Percentiles rank a stretch among this genome's conserved stretches.
Evolutionary conservation across 1,140 invertebrate species (phyloP).

Genomic region (Metaphire vulgaris): DNA sequence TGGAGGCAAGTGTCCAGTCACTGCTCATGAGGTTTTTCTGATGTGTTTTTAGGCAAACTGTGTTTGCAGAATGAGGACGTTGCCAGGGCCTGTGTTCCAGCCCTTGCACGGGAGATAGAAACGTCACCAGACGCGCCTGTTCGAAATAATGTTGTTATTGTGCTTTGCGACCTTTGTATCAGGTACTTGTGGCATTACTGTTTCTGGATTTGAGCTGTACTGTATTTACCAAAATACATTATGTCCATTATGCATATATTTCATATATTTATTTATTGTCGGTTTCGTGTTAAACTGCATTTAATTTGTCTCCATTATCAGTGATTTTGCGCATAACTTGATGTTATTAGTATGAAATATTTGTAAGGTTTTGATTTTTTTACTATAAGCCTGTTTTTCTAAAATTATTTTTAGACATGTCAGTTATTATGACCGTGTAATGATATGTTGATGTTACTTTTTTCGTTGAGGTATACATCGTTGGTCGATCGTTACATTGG

Average conservation of each 20-base stretch:
- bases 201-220: not conserved
- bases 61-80: constrained; percentile 56
- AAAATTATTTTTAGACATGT: too few relatives aligned
- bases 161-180: constrained; percentile 60
- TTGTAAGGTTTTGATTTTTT: too few relatives aligned
- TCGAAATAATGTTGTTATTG: constrained; percentile 60
- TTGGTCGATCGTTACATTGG: constrained; percentile 59
- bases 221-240: not conserved
- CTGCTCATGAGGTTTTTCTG: too few relatives aligned
- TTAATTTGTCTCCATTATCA: too few relatives aligned
- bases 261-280: not conserved
- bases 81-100: constrained; percentile 55
- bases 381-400: too few relatives aligned
- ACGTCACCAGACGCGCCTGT: constrained; percentile 51
- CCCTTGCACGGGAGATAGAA: constrained; percentile 54
- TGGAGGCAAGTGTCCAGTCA: too few relatives aligned
- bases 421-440: too few relatives aligned
- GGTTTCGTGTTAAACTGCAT: not conserved
- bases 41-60: constrained; percentile 51
- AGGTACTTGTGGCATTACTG: constrained; percentile 43
- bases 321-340: too few relatives aligned
- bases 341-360: too few relatives aligned
- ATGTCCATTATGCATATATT: not conserved
- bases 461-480: constrained; percentile 56
- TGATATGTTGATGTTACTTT: too few relatives aligned